Percentiles rank a stretch among this genome's conserved stretches.
Evolutionary conservation across 2,797 vertebrate species (phyloP).

Genomic region (Buceros bicornis): DNA sequence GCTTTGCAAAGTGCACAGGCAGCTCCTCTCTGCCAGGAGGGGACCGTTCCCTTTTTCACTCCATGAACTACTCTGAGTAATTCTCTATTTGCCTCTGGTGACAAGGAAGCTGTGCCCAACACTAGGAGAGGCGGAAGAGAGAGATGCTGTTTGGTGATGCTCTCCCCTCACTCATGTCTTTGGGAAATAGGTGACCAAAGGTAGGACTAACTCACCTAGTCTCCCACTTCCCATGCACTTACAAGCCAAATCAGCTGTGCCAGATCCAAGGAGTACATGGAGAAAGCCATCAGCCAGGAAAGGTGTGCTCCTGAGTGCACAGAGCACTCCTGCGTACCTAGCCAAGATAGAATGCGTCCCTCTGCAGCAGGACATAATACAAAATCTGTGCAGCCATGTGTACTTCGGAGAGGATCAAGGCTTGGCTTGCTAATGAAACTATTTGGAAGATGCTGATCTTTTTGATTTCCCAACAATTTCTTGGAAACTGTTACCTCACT

Average conservation of each 20-base stretch:
- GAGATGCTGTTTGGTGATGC: rapidly evolving
- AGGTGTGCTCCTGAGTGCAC: not conserved
- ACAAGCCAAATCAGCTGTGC: not conserved
- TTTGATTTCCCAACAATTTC: not conserved
- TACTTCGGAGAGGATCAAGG: not conserved
- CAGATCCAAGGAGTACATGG: not conserved
- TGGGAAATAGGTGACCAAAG: not conserved
- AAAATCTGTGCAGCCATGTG: not conserved
- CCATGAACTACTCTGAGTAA: not conserved
- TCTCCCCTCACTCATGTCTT: not conserved
- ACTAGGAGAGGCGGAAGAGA: not conserved
- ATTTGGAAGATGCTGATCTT: not conserved
- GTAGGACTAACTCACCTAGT: not conserved
- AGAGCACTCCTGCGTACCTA: rapidly evolving
- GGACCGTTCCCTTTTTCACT: not conserved
- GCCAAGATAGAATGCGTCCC: not conserved
- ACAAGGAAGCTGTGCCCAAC: rapidly evolving
- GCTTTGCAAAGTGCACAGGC: not conserved
- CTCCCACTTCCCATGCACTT: not conserved
- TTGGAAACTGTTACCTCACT: not conserved
- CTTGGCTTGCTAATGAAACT: not conserved
- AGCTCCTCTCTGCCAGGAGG: not conserved
- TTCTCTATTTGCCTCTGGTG: not conserved
- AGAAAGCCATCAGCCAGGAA: not conserved
- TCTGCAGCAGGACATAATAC: not conserved